These are phyloP conservation scores for Brienomyrus brachyistius DNA, from an alignment of 2,113 vertebrate genomes.

Conservation along the genomic window DNA sequence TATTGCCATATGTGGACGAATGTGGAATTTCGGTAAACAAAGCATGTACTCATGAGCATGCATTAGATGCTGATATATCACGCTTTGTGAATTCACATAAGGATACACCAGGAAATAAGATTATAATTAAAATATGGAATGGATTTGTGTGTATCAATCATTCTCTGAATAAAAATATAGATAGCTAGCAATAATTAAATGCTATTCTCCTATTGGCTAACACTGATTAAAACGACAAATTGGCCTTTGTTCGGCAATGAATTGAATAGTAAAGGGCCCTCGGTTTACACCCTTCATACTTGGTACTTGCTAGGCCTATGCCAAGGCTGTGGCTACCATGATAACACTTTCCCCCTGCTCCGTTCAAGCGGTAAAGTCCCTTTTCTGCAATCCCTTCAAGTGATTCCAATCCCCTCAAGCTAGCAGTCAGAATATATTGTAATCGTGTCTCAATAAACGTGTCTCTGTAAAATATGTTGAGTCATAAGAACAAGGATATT, in stretches of 20 bases:
- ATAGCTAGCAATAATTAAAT: not conserved
- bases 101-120: not conserved
- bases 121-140: not conserved
- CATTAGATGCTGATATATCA: not conserved
- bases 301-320: no score
- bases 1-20: not conserved
- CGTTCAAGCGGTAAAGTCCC: not conserved
- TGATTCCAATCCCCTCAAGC: not conserved
- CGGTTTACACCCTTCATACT: not conserved
- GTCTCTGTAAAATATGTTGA: conserved; percentile 9
- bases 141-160: not conserved
- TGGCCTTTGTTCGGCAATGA: not conserved
- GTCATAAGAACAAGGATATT: conserved; percentile 12
- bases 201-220: not conserved
- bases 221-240: not conserved
- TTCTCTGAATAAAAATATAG: not conserved
- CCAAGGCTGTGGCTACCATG: not conserved
- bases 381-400: not conserved
- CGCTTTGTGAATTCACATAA: not conserved
- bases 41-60: not conserved
- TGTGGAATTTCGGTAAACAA: not conserved
- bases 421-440: not conserved
- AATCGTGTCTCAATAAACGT: not conserved
- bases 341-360: not conserved
- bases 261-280: not conserved